Evolutionary conservation across 2,113 vertebrate species (phyloP), one percentile per base, ranked within the genome.

Genomic region (Gadus macrocephalus): DNA sequence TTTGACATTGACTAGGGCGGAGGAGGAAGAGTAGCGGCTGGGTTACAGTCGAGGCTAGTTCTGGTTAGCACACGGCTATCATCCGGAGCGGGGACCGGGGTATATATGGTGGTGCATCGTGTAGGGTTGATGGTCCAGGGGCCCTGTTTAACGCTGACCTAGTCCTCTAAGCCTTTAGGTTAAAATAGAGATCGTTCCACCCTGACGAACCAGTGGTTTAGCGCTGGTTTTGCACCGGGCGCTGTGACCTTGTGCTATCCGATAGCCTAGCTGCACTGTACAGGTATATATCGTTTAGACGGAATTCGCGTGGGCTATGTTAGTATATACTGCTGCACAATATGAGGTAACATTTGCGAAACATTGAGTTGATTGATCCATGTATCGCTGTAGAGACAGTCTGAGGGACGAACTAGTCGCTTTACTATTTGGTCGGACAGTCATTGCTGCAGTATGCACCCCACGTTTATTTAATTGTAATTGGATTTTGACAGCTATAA

Each of bases 221-320:
- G 16, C 66, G 16, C 35, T 64, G 31, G 3, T 65, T 42, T 71
- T 27, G 15, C 17, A 3, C 7, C 20, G 15, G 67, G 15, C 74
- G 55, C 62, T 42, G 8, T 87, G 88, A 88, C 85, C 86, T 89
- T 87, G 84, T 76, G 76, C 82, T 27, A 67, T 67, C 59, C 53
- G 83, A 15, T 71, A 72, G 75, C 79, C n/a, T 66, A 69, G 49
- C 61, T 8, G 9, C 7, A 2, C 15, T 15, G 25, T 22, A 4
- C 17, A 60, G 62, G 42, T 49, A 9, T 9, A 12, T 49, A 42
- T 4, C 38, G 42, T 49, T 49, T 42, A 42, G 38, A 8, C 6
- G 6, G 5, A 42, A 42, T 42, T 42, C 38, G 38, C 38, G 8
- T 49, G 8, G 11, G 11, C 8, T 49, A 49, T 49, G 11, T 12